These are phyloP conservation scores for Eclectus roratus DNA, from an alignment of 2,113 vertebrate species.

Conservation along the genomic window DNA sequence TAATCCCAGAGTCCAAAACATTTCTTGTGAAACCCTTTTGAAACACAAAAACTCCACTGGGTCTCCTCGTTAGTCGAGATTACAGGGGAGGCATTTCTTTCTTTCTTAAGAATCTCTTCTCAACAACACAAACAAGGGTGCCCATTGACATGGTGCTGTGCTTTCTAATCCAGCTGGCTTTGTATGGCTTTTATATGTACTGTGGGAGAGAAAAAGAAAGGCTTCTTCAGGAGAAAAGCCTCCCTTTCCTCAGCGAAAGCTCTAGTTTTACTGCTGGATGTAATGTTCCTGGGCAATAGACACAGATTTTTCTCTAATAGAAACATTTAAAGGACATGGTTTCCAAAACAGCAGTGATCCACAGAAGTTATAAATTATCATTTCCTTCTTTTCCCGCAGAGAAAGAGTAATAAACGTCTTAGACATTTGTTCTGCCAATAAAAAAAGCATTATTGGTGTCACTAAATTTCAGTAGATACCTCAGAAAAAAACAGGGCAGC, in stretches of 20 bases:
- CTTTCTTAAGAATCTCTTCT: constrained; percentile 38
- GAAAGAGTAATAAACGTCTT: background rate
- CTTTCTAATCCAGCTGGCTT: constrained; percentile 57
- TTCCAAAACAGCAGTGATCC: constrained; percentile 8
- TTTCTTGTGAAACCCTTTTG: constrained; percentile 59
- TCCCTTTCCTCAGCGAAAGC: background rate
- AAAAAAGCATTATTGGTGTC: background rate
- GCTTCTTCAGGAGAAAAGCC: background rate
- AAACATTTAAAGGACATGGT: background rate
- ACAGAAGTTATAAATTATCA: background rate
- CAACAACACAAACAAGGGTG: constrained; percentile 56
- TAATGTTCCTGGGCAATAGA: background rate
- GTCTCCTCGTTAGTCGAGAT: constrained; percentile 55
- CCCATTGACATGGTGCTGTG: background rate
- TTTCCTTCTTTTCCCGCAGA: background rate
- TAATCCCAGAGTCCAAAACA: constrained; percentile 43
- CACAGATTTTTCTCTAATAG: background rate
- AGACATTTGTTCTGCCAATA: fast-evolving
- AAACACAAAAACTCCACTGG: constrained; percentile 38
- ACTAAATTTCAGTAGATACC: background rate
- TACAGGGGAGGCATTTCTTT: constrained; percentile 46
- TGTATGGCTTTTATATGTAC: background rate
- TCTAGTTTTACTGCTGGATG: background rate
- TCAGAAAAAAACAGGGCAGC: background rate
- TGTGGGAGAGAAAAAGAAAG: background rate